These are phyloP conservation scores for Archips crataeganus DNA, from an alignment of 2,888 invertebrate species.

Conservation along the genomic window DNA sequence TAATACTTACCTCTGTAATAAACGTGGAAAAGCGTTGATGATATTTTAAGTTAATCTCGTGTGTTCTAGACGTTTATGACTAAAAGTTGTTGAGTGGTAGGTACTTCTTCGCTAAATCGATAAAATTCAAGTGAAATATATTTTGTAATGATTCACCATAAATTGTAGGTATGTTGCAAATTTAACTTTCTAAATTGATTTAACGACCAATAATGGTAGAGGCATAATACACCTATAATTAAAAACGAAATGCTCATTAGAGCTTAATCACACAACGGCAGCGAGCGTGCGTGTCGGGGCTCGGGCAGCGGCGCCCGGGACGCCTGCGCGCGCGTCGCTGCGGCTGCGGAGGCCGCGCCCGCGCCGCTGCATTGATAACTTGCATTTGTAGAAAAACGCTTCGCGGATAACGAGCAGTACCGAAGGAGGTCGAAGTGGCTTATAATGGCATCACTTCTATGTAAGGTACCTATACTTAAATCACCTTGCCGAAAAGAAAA, in stretches of 20 bases:
- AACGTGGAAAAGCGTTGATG: constrained; percentile 44
- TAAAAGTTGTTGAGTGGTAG: constrained; percentile 11
- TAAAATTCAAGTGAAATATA: constrained; percentile 51
- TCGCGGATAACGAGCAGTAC: constrained; percentile 46
- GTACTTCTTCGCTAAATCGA: constrained; percentile 39
- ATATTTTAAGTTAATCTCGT: constrained; percentile 52
- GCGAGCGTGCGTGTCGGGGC: neutral
- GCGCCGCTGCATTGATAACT: constrained; percentile 52
- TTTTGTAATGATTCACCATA: constrained; percentile 52
- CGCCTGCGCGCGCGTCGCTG: neutral
- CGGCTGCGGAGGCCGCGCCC: neutral
- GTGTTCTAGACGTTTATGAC: constrained; percentile 49
- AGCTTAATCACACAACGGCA: constrained; percentile 55
- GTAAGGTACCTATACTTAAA: constrained; percentile 64
- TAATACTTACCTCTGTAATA: constrained; percentile 5
- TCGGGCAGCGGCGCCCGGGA: constrained; percentile 27
- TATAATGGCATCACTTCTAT: constrained; percentile 54
- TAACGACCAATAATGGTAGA: constrained; percentile 53
- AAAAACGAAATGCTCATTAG: constrained; percentile 60
- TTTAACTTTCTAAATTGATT: constrained; percentile 58
- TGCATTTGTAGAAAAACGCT: constrained; percentile 43
- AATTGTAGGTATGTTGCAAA: constrained; percentile 48
- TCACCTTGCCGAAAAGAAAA: constrained; percentile 80
- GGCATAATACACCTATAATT: constrained; percentile 52
- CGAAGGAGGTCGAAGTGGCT: constrained; percentile 58